Base-by-base conservation (phyloP, 2,113 vertebrate species). In the Oceanites oceanicus region DNA sequence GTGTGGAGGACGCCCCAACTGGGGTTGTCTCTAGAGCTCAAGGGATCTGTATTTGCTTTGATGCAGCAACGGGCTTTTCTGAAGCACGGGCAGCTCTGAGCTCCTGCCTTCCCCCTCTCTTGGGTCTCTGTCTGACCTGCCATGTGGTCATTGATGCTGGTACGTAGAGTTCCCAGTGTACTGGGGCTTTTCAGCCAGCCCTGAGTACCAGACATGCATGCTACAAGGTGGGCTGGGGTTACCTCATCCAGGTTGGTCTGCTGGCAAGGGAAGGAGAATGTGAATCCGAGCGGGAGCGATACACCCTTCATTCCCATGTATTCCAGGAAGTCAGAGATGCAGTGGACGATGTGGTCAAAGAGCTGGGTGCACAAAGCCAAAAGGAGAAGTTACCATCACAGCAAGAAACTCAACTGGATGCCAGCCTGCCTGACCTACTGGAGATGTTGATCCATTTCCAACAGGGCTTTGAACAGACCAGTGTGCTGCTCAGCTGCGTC, bases 191-290 rank as follows among this genome's bases (percentile, higher is more conserved):
- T 25, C 77, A 22, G 72, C 47, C 72, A 30, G 61, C 34, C 16
- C 74, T 32, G 79, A 50, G 19, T 0, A 14, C 26, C 1, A 2
- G 40, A 3, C 5, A 2, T 0, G 9, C 6, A 0, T 0, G n/a
- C 42, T 32, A 5, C 27, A 9, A 10, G 38, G 17, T 14, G 47
- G 73, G 70, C 3, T 50, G 52, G 26, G 20, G 11, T 91, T 96
- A 99, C 99, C 99, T 99, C 97, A 18, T 99, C 98, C 91, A 99
- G 97, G 88, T 96, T 99, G 83, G 88, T 99, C 97, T 99, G 99
- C 82, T 98, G 96, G 96, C 99, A 99, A 21, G 99, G 99, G 96
- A 99, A 99, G 73, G 99, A 99, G 97, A 99, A 99, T 0, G 99
- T 99, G 97, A 99, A 99, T 7, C 99, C 99, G 0, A 99, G 96